Evolutionary conservation across 2,113 vertebrate genomes (phyloP).

Genomic region (Cyprinodon brontotheroides): DNA sequence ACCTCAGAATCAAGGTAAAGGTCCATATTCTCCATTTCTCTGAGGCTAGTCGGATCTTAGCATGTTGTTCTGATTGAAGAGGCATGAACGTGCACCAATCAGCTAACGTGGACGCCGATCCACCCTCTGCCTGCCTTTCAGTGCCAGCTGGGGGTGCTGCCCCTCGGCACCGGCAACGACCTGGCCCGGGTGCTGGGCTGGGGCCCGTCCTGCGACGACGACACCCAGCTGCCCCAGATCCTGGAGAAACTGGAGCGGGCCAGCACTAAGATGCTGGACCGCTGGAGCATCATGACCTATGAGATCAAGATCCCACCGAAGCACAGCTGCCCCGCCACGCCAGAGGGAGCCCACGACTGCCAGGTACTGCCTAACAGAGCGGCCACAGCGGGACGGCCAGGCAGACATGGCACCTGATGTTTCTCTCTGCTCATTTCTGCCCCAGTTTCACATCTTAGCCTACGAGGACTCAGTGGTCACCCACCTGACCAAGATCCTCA

Average conservation of each 20-base stretch:
- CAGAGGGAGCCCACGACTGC: slow-evolving; percentile 87
- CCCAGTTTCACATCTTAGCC: slow-evolving; percentile 88
- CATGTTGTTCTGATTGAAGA: too few species aligned
- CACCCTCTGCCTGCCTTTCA: slow-evolving; percentile 59
- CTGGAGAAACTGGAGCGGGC: slow-evolving; percentile 96
- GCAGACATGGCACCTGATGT: slow-evolving; percentile 13
- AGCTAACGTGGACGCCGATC: neutral
- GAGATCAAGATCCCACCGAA: slow-evolving; percentile 95
- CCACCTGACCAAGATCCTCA: slow-evolving; percentile 97
- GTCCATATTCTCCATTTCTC: too few species aligned
- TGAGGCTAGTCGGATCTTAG: too few species aligned
- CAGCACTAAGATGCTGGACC: slow-evolving; percentile 98
- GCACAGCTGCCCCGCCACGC: slow-evolving; percentile 86
- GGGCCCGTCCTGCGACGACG: slow-evolving; percentile 95
- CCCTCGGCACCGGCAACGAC: slow-evolving; percentile 95
- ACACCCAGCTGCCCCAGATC: slow-evolving; percentile 95
- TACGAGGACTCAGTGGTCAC: slow-evolving; percentile 95
- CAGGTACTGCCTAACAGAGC: slow-evolving; percentile 79
- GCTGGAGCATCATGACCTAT: slow-evolving; percentile 99
- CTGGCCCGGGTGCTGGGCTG: slow-evolving; percentile 96
- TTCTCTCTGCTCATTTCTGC: neutral
- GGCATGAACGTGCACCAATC: too few species aligned
- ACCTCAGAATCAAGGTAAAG: too few species aligned
- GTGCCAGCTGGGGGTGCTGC: slow-evolving; percentile 96
- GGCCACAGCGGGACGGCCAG: slow-evolving; percentile 29